phyloP scores from a whole-genome alignment of 2,797 vertebrate genomes.

The Carapus acus region DNA sequence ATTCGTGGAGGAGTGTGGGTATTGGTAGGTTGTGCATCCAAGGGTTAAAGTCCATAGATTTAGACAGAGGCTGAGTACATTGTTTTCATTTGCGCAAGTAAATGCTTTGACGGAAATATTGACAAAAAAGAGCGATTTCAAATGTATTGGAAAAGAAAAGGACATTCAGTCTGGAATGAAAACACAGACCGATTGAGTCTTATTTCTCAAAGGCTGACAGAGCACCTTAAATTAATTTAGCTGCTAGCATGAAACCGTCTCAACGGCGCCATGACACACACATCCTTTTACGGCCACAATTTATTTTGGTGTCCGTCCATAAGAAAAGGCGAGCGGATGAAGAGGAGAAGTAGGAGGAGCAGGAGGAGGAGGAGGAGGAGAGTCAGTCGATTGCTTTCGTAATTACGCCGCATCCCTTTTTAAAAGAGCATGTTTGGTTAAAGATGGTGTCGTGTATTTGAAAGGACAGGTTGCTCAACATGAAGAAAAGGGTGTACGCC shows the following conservation, averaged over 20 bases:
- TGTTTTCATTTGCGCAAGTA: no score
- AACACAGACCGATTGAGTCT: background rate
- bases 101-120: no score
- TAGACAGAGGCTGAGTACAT: no score
- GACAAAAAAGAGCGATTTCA: no score
- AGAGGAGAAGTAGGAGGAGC: no score
- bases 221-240: background rate
- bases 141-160: no score
- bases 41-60: no score
- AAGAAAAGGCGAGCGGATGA: slow-evolving; percentile 7
- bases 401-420: slow-evolving; percentile 14
- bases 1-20: no score
- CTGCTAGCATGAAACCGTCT: background rate
- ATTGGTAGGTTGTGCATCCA: no score
- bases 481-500: slow-evolving; percentile 44
- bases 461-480: slow-evolving; percentile 48
- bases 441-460: slow-evolving; percentile 38
- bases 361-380: no score
- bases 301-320: background rate
- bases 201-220: background rate
- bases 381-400: slow-evolving; percentile 1
- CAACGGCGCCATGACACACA: background rate
- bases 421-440: slow-evolving; percentile 32
- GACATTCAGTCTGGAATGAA: no score
- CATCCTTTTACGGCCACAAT: background rate